These are phyloP conservation scores for Ploceus nigricollis DNA, from an alignment of 2,113 vertebrate genomes.

Conservation along the genomic window DNA sequence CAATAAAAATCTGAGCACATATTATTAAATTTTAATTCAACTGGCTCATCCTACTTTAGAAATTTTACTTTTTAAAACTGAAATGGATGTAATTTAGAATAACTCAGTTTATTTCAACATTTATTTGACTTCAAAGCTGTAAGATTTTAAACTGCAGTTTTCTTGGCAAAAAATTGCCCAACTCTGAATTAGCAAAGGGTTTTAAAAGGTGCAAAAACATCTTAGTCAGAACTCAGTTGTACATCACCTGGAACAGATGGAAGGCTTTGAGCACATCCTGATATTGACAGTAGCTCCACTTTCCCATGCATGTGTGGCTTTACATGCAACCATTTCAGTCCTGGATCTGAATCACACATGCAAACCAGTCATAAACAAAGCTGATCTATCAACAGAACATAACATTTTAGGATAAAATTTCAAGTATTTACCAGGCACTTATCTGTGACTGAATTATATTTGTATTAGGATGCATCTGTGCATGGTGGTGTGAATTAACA, in stretches of 20 bases:
- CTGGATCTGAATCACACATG: not conserved
- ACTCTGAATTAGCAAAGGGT: not conserved
- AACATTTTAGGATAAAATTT: not conserved
- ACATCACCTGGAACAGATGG: not conserved
- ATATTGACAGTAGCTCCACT: not conserved
- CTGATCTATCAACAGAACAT: not conserved
- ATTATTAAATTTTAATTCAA: not conserved
- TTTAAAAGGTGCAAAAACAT: not conserved
- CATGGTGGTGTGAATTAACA: not conserved
- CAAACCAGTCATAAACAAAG: not conserved
- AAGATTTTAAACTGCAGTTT: not conserved
- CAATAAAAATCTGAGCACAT: not conserved
- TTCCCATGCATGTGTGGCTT: fast-evolving
- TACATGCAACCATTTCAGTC: not conserved
- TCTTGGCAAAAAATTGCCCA: not conserved
- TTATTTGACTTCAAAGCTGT: not conserved
- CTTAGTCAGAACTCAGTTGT: not conserved
- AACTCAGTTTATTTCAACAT: not conserved
- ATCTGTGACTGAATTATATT: not conserved
- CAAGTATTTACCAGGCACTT: not conserved
- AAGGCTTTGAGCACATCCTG: not conserved
- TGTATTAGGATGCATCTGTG: not conserved
- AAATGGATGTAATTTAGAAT: not conserved
- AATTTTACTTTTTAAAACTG: not conserved
- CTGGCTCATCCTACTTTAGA: not conserved